These are phyloP conservation scores for Alloplasta piceator DNA, from an alignment of 2,888 invertebrate species.

Conservation along the genomic window DNA sequence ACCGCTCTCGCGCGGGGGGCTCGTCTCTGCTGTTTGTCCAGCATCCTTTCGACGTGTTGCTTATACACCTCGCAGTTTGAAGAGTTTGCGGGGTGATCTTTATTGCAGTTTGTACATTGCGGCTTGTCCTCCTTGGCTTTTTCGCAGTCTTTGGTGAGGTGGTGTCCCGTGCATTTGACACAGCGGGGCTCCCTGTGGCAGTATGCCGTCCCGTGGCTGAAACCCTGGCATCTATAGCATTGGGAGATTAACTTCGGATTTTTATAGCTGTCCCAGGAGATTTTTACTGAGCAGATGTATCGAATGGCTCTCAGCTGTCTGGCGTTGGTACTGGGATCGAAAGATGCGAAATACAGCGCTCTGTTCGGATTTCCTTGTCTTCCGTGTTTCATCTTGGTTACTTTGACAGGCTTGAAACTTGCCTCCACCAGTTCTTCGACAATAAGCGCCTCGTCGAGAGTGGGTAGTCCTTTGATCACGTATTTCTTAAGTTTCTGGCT, in stretches of 20 bases:
- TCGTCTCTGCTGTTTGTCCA: no score
- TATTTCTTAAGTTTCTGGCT: constrained; percentile 9
- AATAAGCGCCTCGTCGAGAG: background rate
- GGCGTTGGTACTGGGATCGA: background rate
- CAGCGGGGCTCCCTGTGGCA: constrained; percentile 63
- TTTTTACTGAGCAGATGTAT: constrained; percentile 2
- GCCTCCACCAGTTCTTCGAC: background rate
- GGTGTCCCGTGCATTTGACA: constrained; percentile 65
- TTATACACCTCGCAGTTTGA: no score
- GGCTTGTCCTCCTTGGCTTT: constrained; percentile 32
- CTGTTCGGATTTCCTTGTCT: background rate
- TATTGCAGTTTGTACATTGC: no score
- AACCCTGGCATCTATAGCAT: constrained; percentile 71
- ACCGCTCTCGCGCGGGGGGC: no score
- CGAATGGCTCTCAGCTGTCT: constrained; percentile 14
- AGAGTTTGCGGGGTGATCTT: no score
- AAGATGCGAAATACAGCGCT: no score
- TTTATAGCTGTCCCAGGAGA: constrained; percentile 63
- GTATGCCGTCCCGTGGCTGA: constrained; percentile 68
- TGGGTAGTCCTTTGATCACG: constrained; percentile 14
- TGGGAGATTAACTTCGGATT: constrained; percentile 65
- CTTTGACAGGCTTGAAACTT: constrained; percentile 5
- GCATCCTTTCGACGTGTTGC: no score
- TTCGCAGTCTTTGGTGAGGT: constrained; percentile 67
- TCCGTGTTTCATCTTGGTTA: constrained; percentile 1